Evolutionary conservation across 2,113 vertebrate species (phyloP), one percentile per base, ranked within the genome.

Genomic region (Bagarius yarrelli): DNA sequence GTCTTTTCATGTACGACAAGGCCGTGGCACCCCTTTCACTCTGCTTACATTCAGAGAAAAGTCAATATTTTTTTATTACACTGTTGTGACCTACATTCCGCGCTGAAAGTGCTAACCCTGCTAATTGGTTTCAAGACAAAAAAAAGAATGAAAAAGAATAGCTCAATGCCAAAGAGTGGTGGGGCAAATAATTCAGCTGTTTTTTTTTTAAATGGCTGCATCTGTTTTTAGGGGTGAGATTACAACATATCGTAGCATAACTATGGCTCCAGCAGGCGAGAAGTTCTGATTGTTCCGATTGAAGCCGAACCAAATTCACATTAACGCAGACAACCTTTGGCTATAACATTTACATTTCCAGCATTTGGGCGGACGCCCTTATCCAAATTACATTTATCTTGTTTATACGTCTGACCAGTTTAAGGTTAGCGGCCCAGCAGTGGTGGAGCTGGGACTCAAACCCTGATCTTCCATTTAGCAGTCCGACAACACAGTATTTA

Each of bases 41-140:
- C 94, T 88, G 91, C 94, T 93, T 95, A 93, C 93, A 95, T 95
- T 96, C 94, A 94, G 92, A 93, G 91, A 94, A 95, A 96, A 96
- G 94, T 94, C 95, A 94, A 95, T 95, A 95, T 93, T 95, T 94
- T 95, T 95, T 95, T 95, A 95, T 95, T 94, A 96, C 94, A 94
- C 92, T 91, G 92, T 91, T 91, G 92, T 96, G 93, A 93, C 94
- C 94, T 95, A 95, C 93, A 94, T 95, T 96, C 91, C 92, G 92
- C 87, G 90, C 92, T 94, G 94, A 93, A 94, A 94, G 94, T 94
- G 93, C 92, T 93, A 92, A 89, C 86, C n/a, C 91, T 87, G 84
- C 94, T 95, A 95, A 95, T 94, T 95, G 94, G 91, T 94, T 95
- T 96, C 93, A 94, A 94, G 85, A 77, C 75, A 86, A 79, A 34